phyloP scores from a whole-genome alignment of 2,113 vertebrate species.

The Drymodes brunneopygia region DNA sequence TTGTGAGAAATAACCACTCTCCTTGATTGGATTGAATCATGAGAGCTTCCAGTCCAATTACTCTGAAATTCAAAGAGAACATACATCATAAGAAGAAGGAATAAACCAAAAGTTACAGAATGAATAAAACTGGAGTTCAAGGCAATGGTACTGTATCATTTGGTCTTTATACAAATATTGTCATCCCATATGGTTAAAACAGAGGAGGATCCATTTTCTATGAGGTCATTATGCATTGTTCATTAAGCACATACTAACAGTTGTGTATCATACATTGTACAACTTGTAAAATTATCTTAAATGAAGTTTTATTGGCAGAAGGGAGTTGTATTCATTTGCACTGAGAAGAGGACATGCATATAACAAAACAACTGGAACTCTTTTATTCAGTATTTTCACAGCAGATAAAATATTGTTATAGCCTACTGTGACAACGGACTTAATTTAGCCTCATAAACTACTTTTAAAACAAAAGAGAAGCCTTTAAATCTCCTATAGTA shows the following conservation, averaged over 20 bases:
- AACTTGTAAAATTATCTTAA: neutral
- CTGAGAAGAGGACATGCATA: neutral
- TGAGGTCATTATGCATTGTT: neutral
- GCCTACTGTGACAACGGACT: neutral
- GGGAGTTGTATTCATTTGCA: neutral
- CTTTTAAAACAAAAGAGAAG: neutral
- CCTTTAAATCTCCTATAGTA: neutral
- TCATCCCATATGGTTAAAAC: neutral
- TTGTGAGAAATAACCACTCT: constrained; percentile 95
- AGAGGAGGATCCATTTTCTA: neutral
- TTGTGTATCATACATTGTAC: rapidly evolving
- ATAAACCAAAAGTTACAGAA: neutral
- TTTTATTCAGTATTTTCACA: neutral
- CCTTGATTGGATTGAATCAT: constrained; percentile 81
- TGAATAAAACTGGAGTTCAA: neutral
- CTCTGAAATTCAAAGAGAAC: constrained; percentile 71
- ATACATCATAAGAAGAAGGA: neutral
- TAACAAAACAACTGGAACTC: neutral
- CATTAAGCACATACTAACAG: neutral
- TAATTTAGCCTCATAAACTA: neutral
- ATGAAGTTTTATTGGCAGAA: neutral
- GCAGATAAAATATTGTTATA: neutral
- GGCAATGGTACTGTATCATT: neutral
- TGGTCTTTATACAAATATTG: neutral
- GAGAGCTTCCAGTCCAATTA: constrained; percentile 71